Percentiles rank a stretch among this genome's conserved stretches.
Evolutionary conservation across 2,888 invertebrate genomes (phyloP).

Genomic region (Acanthosepion pharaonis): DNA sequence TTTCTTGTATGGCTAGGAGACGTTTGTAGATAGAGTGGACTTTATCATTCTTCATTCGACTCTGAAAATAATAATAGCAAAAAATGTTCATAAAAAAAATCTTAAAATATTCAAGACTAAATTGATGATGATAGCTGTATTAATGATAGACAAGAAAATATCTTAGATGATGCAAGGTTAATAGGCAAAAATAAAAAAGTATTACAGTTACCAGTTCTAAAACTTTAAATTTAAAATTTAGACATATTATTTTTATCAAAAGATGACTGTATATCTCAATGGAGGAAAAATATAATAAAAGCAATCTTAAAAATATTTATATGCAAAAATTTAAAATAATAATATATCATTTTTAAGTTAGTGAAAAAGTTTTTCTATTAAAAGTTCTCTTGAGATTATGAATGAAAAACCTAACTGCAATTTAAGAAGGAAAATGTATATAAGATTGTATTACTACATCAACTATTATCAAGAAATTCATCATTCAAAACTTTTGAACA

Average conservation of each 20-base stretch:
- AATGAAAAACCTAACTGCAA: too few species aligned
- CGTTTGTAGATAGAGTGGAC: slow-evolving; percentile 96
- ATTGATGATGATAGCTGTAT: background rate
- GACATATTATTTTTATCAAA: background rate
- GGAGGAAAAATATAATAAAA: background rate
- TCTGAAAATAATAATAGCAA: slow-evolving; percentile 72
- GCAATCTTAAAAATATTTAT: too few species aligned
- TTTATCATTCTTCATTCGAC: slow-evolving; percentile 94
- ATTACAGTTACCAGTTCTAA: background rate
- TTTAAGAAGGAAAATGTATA: too few species aligned
- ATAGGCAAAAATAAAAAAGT: background rate
- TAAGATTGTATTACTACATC: too few species aligned
- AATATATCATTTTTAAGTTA: too few species aligned
- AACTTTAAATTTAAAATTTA: background rate
- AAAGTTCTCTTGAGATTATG: too few species aligned
- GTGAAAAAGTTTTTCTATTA: too few species aligned
- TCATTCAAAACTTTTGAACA: too few species aligned
- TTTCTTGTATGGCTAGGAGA: slow-evolving; percentile 88
- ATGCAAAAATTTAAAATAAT: too few species aligned
- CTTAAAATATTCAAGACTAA: background rate
- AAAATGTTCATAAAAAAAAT: background rate
- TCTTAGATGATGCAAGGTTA: background rate
- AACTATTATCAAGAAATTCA: too few species aligned
- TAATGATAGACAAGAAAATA: background rate
- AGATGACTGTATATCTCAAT: background rate